Evolutionary conservation across 2,797 vertebrate species (phyloP), one percentile per base, ranked within the genome.

Genomic region (Paramormyrops hopkinsi): DNA sequence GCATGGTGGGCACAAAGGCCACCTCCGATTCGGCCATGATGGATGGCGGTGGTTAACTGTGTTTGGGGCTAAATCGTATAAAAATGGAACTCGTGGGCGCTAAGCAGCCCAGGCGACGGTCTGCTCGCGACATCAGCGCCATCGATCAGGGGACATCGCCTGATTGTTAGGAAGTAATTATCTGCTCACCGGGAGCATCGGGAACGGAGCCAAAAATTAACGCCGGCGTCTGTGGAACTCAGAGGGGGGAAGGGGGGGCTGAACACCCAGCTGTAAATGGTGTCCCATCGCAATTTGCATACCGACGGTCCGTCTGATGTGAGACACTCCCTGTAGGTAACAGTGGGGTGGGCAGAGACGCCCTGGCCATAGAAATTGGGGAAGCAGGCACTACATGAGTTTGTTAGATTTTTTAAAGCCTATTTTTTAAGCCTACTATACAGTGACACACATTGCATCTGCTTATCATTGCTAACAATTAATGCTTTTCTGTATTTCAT

Each of bases 141-240:
- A 87, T 89, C 89, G 69, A 89, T 89, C 89, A 89, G 22, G 50
- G 84, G 83, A 87, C 59, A 44, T 29, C 48, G 46, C 19, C 54
- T 84, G 59, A 86, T 69, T 87, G 89, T 87, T 86, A 51, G 17
- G 54, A 76, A 76, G 56, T 53, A 89, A 87, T 53, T 73, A 89
- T 53, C 46, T 41, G 62, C 69, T 89, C 62, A 7, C 25, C 46
- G 22, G 62, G 54, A 37, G 79, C 33, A 44, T 73, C 12, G 19
- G 59, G 84, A 89, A 76, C 0, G 89, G 17, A 3, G 59, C 46
- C 89, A 87, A 84, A 53, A 73, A 76, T 51, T 41, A 29, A 50
- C 29, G 4, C 53, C 2, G 2, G 59, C 37, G 53, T 85, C 22
- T 86, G 46, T 19, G 0, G 3, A 73, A 86, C 25, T 29, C 8